Percentiles rank a stretch among this genome's conserved stretches.
Conservation (phyloP, 2,888 invertebrate genomes). For the Euclidia mi region DNA sequence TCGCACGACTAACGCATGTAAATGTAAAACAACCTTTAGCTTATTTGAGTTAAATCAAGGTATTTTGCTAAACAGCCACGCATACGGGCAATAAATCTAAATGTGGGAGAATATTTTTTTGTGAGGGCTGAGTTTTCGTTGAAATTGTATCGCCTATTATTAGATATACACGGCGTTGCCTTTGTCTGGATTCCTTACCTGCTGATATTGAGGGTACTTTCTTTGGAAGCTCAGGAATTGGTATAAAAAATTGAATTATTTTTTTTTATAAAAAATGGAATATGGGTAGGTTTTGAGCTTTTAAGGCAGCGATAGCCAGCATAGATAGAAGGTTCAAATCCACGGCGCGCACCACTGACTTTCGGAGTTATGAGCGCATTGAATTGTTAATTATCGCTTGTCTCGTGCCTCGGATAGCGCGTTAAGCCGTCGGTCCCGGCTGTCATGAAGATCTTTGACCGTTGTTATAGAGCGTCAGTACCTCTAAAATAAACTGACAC, state of each 20-base stretch:
- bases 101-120: constrained; percentile 21
- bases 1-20: background rate
- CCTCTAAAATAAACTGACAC: too few species aligned
- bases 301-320: too few species aligned
- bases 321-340: too few species aligned
- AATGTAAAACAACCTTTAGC: constrained; percentile 6
- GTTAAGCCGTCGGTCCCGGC: too few species aligned
- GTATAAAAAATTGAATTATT: background rate
- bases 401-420: too few species aligned
- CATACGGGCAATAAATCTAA: constrained; percentile 34
- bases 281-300: background rate
- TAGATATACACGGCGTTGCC: background rate
- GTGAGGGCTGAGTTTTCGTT: constrained; percentile 14
- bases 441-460: too few species aligned
- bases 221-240: background rate
- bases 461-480: too few species aligned
- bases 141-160: constrained; percentile 20
- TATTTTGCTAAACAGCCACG: constrained; percentile 13
- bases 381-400: too few species aligned
- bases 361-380: too few species aligned
- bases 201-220: background rate
- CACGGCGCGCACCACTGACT: too few species aligned
- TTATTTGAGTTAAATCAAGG: constrained; percentile 19
- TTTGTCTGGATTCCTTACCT: background rate
- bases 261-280: background rate